Evolutionary conservation across 2,113 vertebrate genomes (phyloP).

Genomic region (Suncus etruscus): DNA sequence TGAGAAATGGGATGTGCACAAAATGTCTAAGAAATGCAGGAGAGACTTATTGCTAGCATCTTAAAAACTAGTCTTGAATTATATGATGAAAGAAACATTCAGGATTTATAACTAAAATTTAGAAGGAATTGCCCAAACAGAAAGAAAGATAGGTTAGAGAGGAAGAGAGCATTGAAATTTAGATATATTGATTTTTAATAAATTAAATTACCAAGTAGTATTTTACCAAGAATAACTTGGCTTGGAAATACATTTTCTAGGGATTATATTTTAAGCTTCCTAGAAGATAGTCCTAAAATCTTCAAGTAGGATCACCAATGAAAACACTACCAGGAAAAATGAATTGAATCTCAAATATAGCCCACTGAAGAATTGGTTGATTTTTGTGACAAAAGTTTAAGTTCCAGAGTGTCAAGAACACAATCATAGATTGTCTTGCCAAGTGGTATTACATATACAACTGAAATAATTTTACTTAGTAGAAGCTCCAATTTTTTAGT

Average conservation of each 20-base stretch:
- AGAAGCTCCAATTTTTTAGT: slow-evolving; percentile 1
- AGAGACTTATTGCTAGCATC: not conserved
- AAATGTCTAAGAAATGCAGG: not conserved
- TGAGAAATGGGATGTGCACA: not conserved
- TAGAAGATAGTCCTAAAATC: not conserved
- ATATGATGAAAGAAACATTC: not conserved
- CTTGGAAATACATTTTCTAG: not conserved
- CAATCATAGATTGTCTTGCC: too few relatives aligned
- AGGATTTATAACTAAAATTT: not conserved
- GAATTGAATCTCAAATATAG: not conserved
- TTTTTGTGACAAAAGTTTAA: slow-evolving; percentile 17
- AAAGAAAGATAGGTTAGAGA: not conserved
- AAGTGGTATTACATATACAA: not conserved
- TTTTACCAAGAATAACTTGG: not conserved
- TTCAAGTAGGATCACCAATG: not conserved
- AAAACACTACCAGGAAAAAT: not conserved
- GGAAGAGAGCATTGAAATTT: not conserved
- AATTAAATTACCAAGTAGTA: not conserved
- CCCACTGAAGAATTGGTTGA: not conserved
- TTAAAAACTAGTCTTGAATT: not conserved
- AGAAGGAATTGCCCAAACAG: not conserved
- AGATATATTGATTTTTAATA: slow-evolving; percentile 1
- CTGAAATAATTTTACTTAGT: not conserved
- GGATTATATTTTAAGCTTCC: not conserved
- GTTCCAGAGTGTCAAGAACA: not conserved